phyloP scores from a whole-genome alignment of 2,888 invertebrate species.

The Galerucella nymphaeae region DNA sequence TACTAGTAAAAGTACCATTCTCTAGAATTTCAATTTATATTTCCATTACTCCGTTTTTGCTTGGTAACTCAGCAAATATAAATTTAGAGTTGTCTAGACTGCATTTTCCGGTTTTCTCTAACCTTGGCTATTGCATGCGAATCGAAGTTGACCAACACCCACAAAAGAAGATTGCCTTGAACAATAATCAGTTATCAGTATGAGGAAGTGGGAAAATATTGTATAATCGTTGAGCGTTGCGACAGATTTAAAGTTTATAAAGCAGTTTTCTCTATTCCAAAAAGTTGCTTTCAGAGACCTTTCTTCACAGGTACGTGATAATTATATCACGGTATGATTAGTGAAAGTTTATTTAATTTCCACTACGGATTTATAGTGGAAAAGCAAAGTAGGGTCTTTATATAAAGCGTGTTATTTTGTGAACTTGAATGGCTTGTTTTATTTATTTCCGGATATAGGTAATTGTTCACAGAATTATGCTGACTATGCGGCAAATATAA shows the following conservation, averaged over 20 bases:
- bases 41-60: not conserved
- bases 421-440: no score
- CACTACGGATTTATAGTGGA: not conserved
- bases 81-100: slow-evolving; percentile 8
- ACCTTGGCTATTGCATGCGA: slow-evolving; percentile 18
- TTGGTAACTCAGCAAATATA: slow-evolving; percentile 1
- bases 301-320: not conserved
- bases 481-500: no score
- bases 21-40: not conserved
- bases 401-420: no score
- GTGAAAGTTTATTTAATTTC: not conserved
- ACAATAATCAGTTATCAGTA: slow-evolving; percentile 15
- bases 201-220: slow-evolving; percentile 20
- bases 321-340: not conserved
- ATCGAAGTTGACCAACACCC: slow-evolving; percentile 7
- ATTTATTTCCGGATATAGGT: no score
- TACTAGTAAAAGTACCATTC: not conserved
- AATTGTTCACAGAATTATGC: no score
- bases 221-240: slow-evolving; percentile 2
- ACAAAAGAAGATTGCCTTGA: slow-evolving; percentile 19
- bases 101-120: slow-evolving; percentile 18
- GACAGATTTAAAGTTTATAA: not conserved
- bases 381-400: no score
- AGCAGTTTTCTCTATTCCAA: not conserved
- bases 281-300: not conserved